Percentiles rank a stretch among this genome's conserved stretches.
phyloP scores from a whole-genome alignment of 2,113 vertebrate species.

The Toxostoma redivivum region DNA sequence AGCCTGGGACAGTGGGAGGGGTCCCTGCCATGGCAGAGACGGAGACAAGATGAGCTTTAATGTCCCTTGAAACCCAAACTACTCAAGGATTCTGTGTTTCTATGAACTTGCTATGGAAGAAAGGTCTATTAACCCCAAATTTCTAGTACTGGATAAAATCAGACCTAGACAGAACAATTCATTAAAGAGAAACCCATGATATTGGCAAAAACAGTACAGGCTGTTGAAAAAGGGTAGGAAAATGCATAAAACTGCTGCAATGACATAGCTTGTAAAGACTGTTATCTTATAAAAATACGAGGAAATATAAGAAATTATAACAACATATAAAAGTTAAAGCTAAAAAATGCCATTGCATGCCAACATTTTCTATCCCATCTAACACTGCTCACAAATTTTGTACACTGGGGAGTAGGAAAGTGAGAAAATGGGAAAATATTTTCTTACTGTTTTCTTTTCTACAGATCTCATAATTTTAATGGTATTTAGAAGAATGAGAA shows the following conservation, averaged over 20 bases:
- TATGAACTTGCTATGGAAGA: not conserved
- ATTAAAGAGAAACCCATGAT: not conserved
- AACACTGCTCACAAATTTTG: not conserved
- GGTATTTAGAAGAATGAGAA: not conserved
- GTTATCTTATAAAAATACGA: not conserved
- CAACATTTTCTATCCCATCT: not conserved
- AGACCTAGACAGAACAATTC: not conserved
- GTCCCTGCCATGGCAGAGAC: not conserved
- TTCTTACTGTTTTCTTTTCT: not conserved
- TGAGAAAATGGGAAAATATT: not conserved
- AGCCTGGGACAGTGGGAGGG: accelerated
- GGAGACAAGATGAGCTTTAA: accelerated
- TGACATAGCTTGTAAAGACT: not conserved
- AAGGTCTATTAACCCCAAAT: not conserved
- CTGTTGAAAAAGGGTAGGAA: not conserved
- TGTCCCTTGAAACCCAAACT: not conserved
- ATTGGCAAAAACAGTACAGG: not conserved
- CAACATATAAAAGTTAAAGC: not conserved
- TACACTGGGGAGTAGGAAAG: not conserved
- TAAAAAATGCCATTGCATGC: not conserved
- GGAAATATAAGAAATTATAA: not conserved
- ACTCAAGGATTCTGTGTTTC: not conserved
- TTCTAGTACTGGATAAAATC: not conserved
- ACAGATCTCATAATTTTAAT: not conserved
- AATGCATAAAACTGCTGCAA: not conserved